These are phyloP conservation scores for Acanthornis magna DNA, from an alignment of 2,797 vertebrate species.

Conservation along the genomic window DNA sequence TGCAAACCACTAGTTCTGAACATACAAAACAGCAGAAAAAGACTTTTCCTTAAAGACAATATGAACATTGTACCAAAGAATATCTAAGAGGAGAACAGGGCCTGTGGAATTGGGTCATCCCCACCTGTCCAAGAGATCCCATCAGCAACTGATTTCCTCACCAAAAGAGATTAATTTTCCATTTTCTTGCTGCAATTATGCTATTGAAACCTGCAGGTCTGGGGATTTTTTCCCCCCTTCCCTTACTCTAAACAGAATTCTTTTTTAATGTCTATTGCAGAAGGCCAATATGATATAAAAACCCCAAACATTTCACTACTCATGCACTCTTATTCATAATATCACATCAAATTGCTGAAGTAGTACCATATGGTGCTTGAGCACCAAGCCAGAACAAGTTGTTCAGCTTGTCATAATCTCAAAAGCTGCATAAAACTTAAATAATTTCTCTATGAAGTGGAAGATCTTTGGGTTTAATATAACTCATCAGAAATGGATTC, in stretches of 20 bases:
- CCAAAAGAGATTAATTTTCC: neutral
- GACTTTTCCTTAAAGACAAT: neutral
- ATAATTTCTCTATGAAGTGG: slow-evolving; percentile 71
- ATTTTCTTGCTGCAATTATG: neutral
- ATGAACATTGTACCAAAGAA: neutral
- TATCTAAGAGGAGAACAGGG: neutral
- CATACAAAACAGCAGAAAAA: neutral
- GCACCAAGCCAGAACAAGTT: slow-evolving; percentile 69
- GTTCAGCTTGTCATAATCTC: slow-evolving; percentile 67
- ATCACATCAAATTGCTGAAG: slow-evolving; percentile 72
- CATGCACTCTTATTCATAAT: slow-evolving; percentile 70
- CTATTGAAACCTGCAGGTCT: slow-evolving; percentile 6
- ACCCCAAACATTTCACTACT: slow-evolving; percentile 68
- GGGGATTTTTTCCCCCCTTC: accelerated
- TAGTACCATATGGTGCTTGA: slow-evolving; percentile 66
- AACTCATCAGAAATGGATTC: slow-evolving; percentile 50
- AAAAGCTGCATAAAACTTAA: slow-evolving; percentile 73
- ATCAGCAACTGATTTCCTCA: neutral
- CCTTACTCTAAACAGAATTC: slow-evolving; percentile 28
- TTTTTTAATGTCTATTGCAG: slow-evolving; percentile 56
- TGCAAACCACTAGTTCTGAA: neutral
- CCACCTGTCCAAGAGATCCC: neutral
- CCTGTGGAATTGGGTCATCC: neutral
- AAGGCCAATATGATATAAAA: slow-evolving; percentile 65
- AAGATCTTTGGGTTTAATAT: slow-evolving; percentile 63